These are phyloP conservation scores for Coptotermes formosanus DNA, from an alignment of 1,140 invertebrate genomes.

Conservation along the genomic window DNA sequence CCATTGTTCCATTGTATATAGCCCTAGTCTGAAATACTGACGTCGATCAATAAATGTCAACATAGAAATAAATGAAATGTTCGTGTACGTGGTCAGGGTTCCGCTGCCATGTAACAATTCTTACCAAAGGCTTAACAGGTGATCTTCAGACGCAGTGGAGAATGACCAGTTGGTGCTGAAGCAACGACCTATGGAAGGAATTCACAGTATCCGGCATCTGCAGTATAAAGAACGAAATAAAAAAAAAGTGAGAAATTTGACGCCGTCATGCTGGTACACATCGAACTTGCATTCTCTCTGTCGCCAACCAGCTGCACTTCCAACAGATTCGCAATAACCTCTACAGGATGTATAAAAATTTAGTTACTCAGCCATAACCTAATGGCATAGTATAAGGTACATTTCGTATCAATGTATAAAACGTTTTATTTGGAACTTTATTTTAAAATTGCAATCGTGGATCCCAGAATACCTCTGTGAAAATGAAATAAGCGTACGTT, in stretches of 20 bases:
- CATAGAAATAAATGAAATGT: no score
- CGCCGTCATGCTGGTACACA: neutral
- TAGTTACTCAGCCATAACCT: no score
- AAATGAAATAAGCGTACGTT: no score
- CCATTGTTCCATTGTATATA: no score
- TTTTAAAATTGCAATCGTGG: no score
- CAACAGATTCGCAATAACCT: neutral
- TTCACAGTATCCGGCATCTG: neutral
- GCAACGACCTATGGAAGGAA: neutral
- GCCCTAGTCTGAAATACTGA: no score
- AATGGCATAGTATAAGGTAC: no score
- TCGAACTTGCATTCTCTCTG: neutral
- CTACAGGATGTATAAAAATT: neutral
- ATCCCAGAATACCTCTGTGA: no score
- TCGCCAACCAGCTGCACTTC: neutral
- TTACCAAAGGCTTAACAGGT: neutral
- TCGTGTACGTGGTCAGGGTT: no score
- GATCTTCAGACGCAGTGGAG: neutral
- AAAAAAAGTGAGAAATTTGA: conserved; percentile 5
- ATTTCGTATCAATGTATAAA: no score
- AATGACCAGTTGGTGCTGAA: neutral
- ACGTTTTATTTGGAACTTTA: no score
- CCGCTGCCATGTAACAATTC: neutral
- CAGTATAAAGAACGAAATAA: neutral
- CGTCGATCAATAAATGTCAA: no score